Base-by-base conservation (phyloP, 2,888 invertebrate species). In the Scaptomyza flava region DNA sequence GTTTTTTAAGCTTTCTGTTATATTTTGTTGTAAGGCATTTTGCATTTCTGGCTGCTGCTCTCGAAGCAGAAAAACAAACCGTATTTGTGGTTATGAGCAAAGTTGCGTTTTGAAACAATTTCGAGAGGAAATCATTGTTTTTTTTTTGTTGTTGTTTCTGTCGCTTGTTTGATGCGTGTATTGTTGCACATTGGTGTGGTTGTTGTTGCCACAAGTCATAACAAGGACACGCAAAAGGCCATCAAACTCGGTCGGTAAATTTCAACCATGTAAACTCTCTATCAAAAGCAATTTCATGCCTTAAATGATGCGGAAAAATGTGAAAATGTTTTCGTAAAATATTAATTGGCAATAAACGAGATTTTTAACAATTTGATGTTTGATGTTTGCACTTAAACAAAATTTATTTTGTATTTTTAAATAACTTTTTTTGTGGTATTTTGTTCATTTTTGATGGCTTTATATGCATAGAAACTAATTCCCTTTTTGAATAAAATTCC, bases 11-110 rank as follows among this genome's bases (percentile, higher is more conserved):
- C 38, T 14, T 38, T 38, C 14, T 14, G 38, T 38, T 38, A 3
- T 14, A 36, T 34, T 57, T 20, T n/a, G n/a, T 52, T 46, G 9
- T 41, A 30, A 12, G 5, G 20, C 12, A 53, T 43, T 43, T 57
- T 54, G 14, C 57, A 36, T 14, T 34, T 12, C 14, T 14, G 45
- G 34, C 30, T n/a, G 7, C 27, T n/a, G 6, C 31, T 23, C 41
- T 7, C 38, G 45, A 45, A 60, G 56, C 64, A 58, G 45, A 43
- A 68, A 71, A 86, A 34, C 12, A 80, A 48, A 20, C 68, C 69
- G 72, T 82, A 87, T 76, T 85, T 82, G 62, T 68, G 68, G 86
- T 72, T 79, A 67, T 70, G 72, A 41, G 51, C 14, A 59, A 85
- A 86, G 75, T 74, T 79, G 53, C 23, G 61, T 20, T 63, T 43